phyloP scores from a whole-genome alignment of 2,888 invertebrate species.

The Zelleria hepariella region DNA sequence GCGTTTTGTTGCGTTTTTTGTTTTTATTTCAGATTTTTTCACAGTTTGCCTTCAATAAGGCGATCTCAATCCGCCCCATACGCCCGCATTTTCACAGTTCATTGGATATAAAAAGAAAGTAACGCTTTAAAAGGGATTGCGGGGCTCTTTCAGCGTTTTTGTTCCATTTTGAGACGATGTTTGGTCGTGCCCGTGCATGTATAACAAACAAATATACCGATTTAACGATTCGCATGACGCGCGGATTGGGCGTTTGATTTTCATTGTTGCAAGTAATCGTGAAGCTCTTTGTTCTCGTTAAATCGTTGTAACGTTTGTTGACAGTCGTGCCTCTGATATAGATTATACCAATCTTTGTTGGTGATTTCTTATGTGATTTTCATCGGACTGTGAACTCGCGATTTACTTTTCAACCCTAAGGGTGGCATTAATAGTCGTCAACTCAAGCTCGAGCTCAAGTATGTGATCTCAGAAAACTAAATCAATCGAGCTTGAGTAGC shows the following conservation, averaged over 20 bases:
- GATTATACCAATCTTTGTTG: too few relatives aligned
- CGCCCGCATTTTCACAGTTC: slow-evolving; percentile 52
- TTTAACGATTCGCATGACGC: slow-evolving; percentile 33
- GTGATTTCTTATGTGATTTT: too few relatives aligned
- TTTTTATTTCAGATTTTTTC: slow-evolving; percentile 28
- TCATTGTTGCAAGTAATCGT: too few relatives aligned
- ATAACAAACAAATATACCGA: slow-evolving; percentile 44
- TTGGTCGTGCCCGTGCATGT: slow-evolving; percentile 35
- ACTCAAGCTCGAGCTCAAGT: too few relatives aligned
- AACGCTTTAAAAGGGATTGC: slow-evolving; percentile 47
- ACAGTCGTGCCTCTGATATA: too few relatives aligned
- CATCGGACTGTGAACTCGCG: too few relatives aligned
- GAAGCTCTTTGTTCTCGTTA: too few relatives aligned
- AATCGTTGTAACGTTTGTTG: too few relatives aligned
- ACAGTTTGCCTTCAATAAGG: slow-evolving; percentile 27
- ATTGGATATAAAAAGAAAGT: slow-evolving; percentile 56
- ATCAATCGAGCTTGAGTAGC: too few relatives aligned
- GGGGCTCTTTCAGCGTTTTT: slow-evolving; percentile 43
- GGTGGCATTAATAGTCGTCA: too few relatives aligned
- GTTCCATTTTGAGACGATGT: slow-evolving; percentile 33
- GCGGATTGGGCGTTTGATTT: slow-evolving; percentile 19
- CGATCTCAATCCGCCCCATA: slow-evolving; percentile 16
- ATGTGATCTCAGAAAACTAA: too few relatives aligned
- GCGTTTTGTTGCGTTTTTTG: slow-evolving; percentile 19
- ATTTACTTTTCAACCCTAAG: too few relatives aligned